Evolutionary conservation across 2,888 invertebrate genomes (phyloP).

Genomic region (Cheilosia vulpina): DNA sequence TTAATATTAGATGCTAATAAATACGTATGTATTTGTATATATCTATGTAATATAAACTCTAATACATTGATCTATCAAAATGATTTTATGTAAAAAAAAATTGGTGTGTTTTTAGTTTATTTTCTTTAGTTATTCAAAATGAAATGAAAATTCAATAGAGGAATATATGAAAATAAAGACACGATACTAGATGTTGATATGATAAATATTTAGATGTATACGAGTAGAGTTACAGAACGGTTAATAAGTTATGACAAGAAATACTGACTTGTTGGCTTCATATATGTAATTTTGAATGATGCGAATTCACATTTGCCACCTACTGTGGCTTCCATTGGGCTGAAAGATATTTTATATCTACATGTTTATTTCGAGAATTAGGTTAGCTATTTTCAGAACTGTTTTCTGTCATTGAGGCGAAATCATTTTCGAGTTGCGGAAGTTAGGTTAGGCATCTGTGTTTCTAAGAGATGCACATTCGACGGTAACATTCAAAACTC

Average conservation of each 20-base stretch:
- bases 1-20: conserved; percentile 55
- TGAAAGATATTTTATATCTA: too few relatives aligned
- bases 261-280: too few relatives aligned
- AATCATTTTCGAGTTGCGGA: too few relatives aligned
- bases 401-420: too few relatives aligned
- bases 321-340: too few relatives aligned
- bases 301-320: too few relatives aligned
- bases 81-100: conserved; percentile 4
- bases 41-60: conserved; percentile 57
- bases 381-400: too few relatives aligned
- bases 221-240: neutral
- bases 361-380: too few relatives aligned
- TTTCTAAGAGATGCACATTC: too few relatives aligned
- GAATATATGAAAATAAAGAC: conserved; percentile 12
- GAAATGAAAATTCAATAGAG: neutral
- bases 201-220: conserved; percentile 54
- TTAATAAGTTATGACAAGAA: neutral
- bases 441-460: too few relatives aligned
- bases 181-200: conserved; percentile 52
- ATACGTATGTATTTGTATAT: conserved; percentile 47
- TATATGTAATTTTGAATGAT: too few relatives aligned
- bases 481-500: too few relatives aligned
- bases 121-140: conserved; percentile 21
- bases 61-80: conserved; percentile 72
- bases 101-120: neutral